Base-by-base conservation (phyloP, 2,888 invertebrate genomes). In the Rhyacophila evoluta region DNA sequence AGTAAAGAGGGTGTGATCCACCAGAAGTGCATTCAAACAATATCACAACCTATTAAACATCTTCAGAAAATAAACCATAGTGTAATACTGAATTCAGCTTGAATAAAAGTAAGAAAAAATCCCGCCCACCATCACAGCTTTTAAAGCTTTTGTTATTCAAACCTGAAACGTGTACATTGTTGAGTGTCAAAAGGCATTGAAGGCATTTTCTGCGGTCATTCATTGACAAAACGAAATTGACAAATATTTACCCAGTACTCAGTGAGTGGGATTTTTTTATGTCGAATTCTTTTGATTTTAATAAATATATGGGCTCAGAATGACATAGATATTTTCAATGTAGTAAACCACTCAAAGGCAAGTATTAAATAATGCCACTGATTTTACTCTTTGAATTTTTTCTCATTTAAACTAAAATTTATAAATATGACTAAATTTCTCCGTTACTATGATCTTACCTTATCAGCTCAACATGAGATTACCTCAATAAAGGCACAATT, bases 211-310 rank as follows among this genome's bases (percentile, higher is more conserved):
- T 80, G 82, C 77, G 82, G 82, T 82, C 69, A 72, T 38, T 41
- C 67, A 71, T 29, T 25, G 33, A 79, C 79, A 77, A 81, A 80
- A 78, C 38, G 67, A 72, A 79, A 78, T 76, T 77, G 28, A 68
- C 80, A 80, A 82, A 82, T 82, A 82, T 82, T 82, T 79, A 82
- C 80, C 41, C 69, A 80, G 55, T 67, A 39, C 77, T 74, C 68
- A 27, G 74, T 68, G 36, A 67, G 37, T 67, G 38, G 15, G 6
- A 6, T 15, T 69, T 75, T 69, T 75, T 75, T 75, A 11, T 4
- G 10, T 12, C 33, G 19, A 55, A 55, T 55, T 55, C 55, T 55
- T 19, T 55, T 55, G 55, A 1, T 55, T 55, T 55, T 55, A 6
- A 55, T 39, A 25, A 55, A 55, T 55, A 25, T 25, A 6, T 2